Base-by-base conservation (phyloP, 92 coral and sea anemone species). In the Zoanthus sociatus region DNA sequence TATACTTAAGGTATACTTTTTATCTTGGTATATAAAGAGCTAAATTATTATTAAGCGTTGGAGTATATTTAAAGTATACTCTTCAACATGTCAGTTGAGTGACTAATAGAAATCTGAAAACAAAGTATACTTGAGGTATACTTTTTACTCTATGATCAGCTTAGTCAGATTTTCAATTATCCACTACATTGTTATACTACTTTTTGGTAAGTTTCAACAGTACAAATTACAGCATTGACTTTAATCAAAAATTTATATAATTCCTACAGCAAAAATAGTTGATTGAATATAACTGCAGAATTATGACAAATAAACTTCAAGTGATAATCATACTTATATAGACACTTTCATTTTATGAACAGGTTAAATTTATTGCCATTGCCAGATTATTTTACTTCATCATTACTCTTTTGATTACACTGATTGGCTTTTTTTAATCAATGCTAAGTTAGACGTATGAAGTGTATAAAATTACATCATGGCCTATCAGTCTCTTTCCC, bases 101-200 rank as follows among this genome's bases (percentile, higher is more conserved):
- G 71, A 73, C 31, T 13, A 58, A 73, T 31, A 69, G 82, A 71
- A 67, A 47, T 67, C 76, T 69, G 6, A 45, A 73, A 54, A 31
- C 53, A 72, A 72, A 84, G 88, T 72, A 84, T 84, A 84, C 88
- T 84, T 84, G 46, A 51, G 76, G 71, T 71, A 73, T 84, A 84
- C 30, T 21, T 75, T 60, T 60, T 60, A 7, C 67, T 60, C 16
- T n/a, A 60, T 13, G 4, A n/a, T 60, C 13, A 72, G n/a, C 47
- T 12, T 11, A 32, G 33, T 45, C 16, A 60, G n/a, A 60, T 60
- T n/a, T 60, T 60, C 20, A 26, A 26, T 60, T 11, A 60, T 60
- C 67, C 67, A 7, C 8, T 60, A 16, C 67, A 60, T 13, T 60
- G 26, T 32, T 32, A 72, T 45, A 32, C 47, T 72, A 72, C 53